Evolutionary conservation across 2,888 invertebrate genomes (phyloP).

Genomic region (Sinopyrophorus schimmeli): DNA sequence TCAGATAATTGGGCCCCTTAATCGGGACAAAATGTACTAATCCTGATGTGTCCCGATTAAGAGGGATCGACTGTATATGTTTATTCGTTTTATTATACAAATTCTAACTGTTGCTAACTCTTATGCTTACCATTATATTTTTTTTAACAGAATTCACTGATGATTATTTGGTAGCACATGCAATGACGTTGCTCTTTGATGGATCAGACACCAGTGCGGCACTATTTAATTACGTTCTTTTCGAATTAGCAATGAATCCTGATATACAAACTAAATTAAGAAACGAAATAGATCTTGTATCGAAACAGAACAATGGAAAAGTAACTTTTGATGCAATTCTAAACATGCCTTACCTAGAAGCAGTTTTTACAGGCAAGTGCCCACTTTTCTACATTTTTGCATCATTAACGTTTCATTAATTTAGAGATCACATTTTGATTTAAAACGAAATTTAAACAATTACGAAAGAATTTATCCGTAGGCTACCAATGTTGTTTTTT

Average conservation of each 20-base stretch:
- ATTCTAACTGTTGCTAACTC: no score
- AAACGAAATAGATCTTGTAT: slow-evolving; percentile 47
- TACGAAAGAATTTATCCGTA: no score
- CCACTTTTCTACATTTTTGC: no score
- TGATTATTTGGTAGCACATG: slow-evolving; percentile 26
- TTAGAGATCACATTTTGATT: no score
- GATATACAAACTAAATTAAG: slow-evolving; percentile 52
- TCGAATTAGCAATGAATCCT: slow-evolving; percentile 51
- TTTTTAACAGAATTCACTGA: slow-evolving; percentile 28
- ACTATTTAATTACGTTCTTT: slow-evolving; percentile 50
- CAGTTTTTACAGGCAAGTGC: slow-evolving; percentile 49
- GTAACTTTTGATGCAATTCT: slow-evolving; percentile 53
- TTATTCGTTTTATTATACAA: no score
- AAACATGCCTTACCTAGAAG: slow-evolving; percentile 56
- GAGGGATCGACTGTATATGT: no score
- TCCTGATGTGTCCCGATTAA: no score
- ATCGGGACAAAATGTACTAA: no score
- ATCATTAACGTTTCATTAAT: no score
- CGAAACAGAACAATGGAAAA: slow-evolving; percentile 44
- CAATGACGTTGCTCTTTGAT: slow-evolving; percentile 54
- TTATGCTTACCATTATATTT: not conserved
- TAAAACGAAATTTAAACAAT: no score
- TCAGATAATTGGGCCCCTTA: no score
- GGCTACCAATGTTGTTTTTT: no score
- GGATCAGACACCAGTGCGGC: slow-evolving; percentile 57